phyloP scores from a whole-genome alignment of 1,140 invertebrate species.

The Eupeodes corollae region DNA sequence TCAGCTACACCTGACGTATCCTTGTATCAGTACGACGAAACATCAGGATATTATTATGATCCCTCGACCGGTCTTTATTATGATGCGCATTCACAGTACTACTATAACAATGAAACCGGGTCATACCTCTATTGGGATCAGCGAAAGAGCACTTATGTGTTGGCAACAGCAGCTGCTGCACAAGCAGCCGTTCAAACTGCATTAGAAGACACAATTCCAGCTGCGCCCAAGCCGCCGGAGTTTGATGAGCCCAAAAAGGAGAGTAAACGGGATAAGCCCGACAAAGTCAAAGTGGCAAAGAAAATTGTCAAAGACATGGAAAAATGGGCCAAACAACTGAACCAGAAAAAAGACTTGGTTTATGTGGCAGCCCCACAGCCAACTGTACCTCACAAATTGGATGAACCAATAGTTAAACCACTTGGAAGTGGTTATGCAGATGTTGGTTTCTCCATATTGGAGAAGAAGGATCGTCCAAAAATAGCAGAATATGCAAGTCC shows the following conservation, averaged over 20 bases:
- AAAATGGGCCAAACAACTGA: slow-evolving; percentile 91
- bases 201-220: slow-evolving; percentile 19
- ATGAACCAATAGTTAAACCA: slow-evolving; percentile 25
- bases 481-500: slow-evolving; percentile 14
- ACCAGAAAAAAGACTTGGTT: slow-evolving; percentile 84
- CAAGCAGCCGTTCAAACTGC: slow-evolving; percentile 31
- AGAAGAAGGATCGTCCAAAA: slow-evolving; percentile 43
- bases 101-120: slow-evolving; percentile 78
- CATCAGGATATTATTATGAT: slow-evolving; percentile 95
- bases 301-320: slow-evolving; percentile 97
- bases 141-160: slow-evolving; percentile 65
- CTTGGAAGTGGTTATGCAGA: slow-evolving; percentile 60
- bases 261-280: slow-evolving; percentile 40
- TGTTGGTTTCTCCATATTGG: slow-evolving; percentile 78
- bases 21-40: slow-evolving; percentile 88
- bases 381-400: slow-evolving; percentile 12
- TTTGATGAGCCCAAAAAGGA: slow-evolving; percentile 39
- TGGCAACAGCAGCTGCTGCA: slow-evolving; percentile 49
- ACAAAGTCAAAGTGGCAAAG: slow-evolving; percentile 94
- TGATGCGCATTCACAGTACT: slow-evolving; percentile 88
- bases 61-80: slow-evolving; percentile 87
- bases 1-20: slow-evolving; percentile 75
- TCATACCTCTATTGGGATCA: slow-evolving; percentile 95
- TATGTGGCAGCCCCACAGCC: slow-evolving; percentile 25
- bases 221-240: slow-evolving; percentile 21